phyloP scores from a whole-genome alignment of 2,888 invertebrate species.

The Drosophila setosimentum region DNA sequence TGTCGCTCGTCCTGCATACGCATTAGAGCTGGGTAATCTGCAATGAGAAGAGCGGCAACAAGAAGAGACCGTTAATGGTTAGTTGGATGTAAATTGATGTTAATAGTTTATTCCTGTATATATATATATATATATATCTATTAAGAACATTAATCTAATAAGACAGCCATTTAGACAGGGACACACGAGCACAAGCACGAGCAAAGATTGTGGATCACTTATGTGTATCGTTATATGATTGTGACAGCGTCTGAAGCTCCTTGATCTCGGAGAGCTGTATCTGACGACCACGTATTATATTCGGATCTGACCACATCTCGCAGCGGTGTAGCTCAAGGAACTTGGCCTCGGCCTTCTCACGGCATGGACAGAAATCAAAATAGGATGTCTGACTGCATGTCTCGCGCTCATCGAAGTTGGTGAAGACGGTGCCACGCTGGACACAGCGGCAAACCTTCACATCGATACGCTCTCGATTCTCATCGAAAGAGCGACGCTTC shows the following conservation, averaged over 20 bases:
- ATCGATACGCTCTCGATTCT: conserved; percentile 61
- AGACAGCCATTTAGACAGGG: conserved; percentile 33
- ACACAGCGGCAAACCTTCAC: conserved; percentile 80
- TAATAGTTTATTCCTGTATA: conserved; percentile 22
- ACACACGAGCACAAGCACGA: conserved; percentile 11
- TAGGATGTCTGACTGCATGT: conserved; percentile 64
- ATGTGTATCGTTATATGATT: background rate
- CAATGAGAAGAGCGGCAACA: conserved; percentile 32
- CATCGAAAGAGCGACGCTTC: conserved; percentile 56
- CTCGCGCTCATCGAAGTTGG: conserved; percentile 43
- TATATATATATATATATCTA: background rate
- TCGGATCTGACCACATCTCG: conserved; percentile 73
- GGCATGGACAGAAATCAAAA: conserved; percentile 82
- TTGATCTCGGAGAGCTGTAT: conserved; percentile 64
- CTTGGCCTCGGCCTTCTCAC: conserved; percentile 82
- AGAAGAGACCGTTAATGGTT: conserved; percentile 38
- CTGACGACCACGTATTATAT: conserved; percentile 51
- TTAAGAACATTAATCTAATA: conserved; percentile 9
- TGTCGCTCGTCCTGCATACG: conserved; percentile 60
- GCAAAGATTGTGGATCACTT: background rate
- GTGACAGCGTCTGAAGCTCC: conserved; percentile 44
- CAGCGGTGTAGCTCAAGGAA: conserved; percentile 67
- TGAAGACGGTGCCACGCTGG: conserved; percentile 68
- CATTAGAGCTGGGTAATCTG: conserved; percentile 70
- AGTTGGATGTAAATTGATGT: conserved; percentile 8